These are phyloP conservation scores for Micromesistius poutassou DNA, from an alignment of 2,797 vertebrate genomes.

Conservation along the genomic window DNA sequence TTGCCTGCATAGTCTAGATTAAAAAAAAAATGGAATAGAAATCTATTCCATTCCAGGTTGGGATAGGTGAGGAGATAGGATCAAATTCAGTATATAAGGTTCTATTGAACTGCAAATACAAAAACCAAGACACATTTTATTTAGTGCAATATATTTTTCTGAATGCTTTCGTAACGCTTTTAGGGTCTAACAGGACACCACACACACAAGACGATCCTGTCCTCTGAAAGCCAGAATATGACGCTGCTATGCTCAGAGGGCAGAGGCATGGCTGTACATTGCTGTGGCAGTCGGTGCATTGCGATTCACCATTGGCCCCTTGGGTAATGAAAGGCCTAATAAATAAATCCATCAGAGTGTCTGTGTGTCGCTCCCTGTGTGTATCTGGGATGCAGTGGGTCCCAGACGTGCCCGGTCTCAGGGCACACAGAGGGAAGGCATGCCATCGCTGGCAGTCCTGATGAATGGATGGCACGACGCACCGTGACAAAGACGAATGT, in stretches of 20 bases:
- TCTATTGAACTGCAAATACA: constrained; percentile 40
- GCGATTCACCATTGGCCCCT: constrained; percentile 76
- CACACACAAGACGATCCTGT: constrained; percentile 40
- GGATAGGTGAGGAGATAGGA: constrained; percentile 28
- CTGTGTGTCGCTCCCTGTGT: constrained; percentile 71
- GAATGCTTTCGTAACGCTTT: constrained; percentile 36
- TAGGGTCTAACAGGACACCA: constrained; percentile 44
- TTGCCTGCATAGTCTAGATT: constrained; percentile 47
- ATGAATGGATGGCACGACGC: constrained; percentile 76
- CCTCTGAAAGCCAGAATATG: constrained; percentile 52
- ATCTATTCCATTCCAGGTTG: constrained; percentile 21
- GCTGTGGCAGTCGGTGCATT: constrained; percentile 70
- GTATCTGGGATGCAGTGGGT: constrained; percentile 75
- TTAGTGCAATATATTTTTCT: constrained; percentile 42
- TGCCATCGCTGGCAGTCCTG: constrained; percentile 78
- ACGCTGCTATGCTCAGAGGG: constrained; percentile 56
- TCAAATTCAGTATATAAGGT: constrained; percentile 21
- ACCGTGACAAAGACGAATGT: constrained; percentile 85
- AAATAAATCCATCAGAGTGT: constrained; percentile 82
- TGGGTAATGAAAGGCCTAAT: constrained; percentile 81
- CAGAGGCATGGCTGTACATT: constrained; percentile 60
- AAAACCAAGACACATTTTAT: constrained; percentile 22
- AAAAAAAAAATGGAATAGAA: constrained; percentile 48
- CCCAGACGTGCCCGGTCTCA: constrained; percentile 72
- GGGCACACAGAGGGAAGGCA: constrained; percentile 73